Base-by-base conservation (phyloP, 2,888 invertebrate genomes). In the Chalcis sispes region DNA sequence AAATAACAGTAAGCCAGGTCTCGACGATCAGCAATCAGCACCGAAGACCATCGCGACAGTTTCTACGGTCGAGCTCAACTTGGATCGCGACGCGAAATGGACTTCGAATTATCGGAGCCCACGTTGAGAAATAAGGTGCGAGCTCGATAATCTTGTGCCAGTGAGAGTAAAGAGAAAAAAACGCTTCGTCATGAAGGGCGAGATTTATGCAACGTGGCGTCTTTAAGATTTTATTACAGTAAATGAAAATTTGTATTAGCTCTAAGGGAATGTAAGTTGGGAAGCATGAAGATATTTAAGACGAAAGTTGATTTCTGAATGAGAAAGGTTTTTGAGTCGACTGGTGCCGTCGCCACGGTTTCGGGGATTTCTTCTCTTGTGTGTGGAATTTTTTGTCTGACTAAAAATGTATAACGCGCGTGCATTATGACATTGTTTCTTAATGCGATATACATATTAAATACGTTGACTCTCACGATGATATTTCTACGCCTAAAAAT, bases 1-100 rank as follows among this genome's bases (percentile, higher is more conserved):
- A 80, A 81, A 40, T 8, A 54, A 8, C 8, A 52, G 61, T 42
- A 58, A 65, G 48, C 29, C 36, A 78, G 29, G 25, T 27, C 3
- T 66, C 23, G 67, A 54, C 1, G 69, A 66, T 2, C 56, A 61
- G 13, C 61, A 58, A n/a, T 5, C 67, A 15, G 5, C 59, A 3
- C 61, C 56, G 25, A 52, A 66, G 15, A 72, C 77, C 23, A 80
- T 81, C 66, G 61, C 82, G 50, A 83, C 82, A 64, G 83, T 81
- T 65, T 82, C 85, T 67, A 83, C 85, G 72, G 83, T 82, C 76
- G 86, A 84, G 82, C 74, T 77, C 27, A 56, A 64, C 52, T 48
- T 74, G 15, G 82, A 61, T 70, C 80, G 81, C 73, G n/a, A n/a
- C n/a, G 81, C 78, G 72, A 79, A 78, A 52, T 36, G 71, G 36